Percentiles rank a stretch among this genome's conserved stretches.
These are phyloP conservation scores for Eleginops maclovinus DNA, from an alignment of 2,113 vertebrate species.

Conservation along the genomic window DNA sequence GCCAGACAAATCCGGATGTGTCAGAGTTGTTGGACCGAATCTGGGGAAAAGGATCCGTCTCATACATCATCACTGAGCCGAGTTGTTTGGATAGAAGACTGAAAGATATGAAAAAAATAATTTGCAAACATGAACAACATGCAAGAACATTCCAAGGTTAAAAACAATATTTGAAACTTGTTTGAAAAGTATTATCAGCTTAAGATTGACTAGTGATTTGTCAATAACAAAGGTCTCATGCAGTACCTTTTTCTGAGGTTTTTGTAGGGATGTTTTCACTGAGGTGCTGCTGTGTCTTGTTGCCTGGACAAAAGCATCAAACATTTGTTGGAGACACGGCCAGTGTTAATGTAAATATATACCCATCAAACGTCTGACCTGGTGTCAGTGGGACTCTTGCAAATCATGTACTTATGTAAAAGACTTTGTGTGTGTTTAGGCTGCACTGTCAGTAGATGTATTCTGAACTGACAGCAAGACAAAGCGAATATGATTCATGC, in stretches of 20 bases:
- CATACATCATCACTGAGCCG: conserved; percentile 11
- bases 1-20: neutral
- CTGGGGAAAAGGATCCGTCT: neutral
- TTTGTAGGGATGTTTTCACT: neutral
- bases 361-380: neutral
- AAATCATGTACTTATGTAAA: conserved; percentile 46
- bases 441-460: neutral
- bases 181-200: neutral
- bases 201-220: neutral
- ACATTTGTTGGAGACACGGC: neutral
- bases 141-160: neutral
- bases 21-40: conserved; percentile 4
- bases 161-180: neutral
- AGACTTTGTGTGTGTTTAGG: neutral
- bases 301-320: neutral
- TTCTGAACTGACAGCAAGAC: neutral
- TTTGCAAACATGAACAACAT: neutral
- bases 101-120: neutral
- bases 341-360: neutral
- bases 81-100: conserved; percentile 10
- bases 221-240: neutral
- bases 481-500: neutral
- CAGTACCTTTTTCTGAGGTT: conserved; percentile 19
- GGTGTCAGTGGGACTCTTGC: conserved; percentile 30
- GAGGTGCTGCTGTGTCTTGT: neutral